phyloP scores from a whole-genome alignment of 2,797 vertebrate species.

The Micrastur ruficollis region DNA sequence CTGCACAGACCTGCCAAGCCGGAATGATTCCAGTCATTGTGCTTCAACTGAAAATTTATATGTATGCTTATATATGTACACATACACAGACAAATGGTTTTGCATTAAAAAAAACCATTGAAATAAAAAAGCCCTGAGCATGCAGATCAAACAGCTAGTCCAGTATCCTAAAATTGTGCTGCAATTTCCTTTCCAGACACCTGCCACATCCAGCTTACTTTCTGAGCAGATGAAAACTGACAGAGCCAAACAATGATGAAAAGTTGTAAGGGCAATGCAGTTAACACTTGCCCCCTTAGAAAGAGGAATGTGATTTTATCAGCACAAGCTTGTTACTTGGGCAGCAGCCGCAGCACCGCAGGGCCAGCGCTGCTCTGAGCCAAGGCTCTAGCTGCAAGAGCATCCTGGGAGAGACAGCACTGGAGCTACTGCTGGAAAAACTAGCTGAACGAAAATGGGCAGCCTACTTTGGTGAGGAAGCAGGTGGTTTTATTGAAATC shows the following conservation, averaged over 20 bases:
- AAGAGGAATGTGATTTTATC: background rate
- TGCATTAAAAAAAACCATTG: background rate
- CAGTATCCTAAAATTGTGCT: background rate
- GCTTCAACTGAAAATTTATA: background rate
- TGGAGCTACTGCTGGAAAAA: background rate
- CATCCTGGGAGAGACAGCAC: background rate
- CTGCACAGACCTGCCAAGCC: background rate
- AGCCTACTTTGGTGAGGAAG: background rate
- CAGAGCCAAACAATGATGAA: background rate
- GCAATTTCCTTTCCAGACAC: slow-evolving; percentile 29
- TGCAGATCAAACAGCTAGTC: background rate
- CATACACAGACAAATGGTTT: background rate
- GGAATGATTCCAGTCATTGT: background rate
- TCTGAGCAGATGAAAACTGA: background rate
- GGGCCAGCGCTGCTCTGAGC: background rate
- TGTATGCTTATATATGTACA: background rate
- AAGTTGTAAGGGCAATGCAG: background rate
- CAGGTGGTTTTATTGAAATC: slow-evolving; percentile 23
- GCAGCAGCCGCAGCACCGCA: background rate
- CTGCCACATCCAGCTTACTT: background rate
- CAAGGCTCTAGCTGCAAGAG: background rate
- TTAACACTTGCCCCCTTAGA: background rate
- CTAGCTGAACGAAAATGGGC: background rate
- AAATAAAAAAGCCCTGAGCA: background rate
- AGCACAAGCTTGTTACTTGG: background rate